phyloP scores from a whole-genome alignment of 1,140 invertebrate genomes.

The Cyrtorhinus lividipennis region DNA sequence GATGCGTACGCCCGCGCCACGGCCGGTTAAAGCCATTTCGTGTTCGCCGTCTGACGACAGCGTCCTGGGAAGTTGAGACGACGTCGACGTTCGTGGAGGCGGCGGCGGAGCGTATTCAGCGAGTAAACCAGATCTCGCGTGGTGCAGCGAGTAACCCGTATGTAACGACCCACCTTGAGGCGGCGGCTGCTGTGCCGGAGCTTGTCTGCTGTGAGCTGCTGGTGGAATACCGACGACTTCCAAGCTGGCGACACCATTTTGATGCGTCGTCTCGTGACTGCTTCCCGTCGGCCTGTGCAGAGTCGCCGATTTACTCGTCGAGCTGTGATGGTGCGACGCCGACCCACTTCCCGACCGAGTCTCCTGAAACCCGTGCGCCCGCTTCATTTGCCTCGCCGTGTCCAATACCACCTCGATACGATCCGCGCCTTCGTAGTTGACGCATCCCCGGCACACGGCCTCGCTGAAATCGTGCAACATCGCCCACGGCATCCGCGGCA shows the following conservation, averaged over 20 bases:
- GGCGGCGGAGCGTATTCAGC: constrained; percentile 31
- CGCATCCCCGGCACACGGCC: constrained; percentile 94
- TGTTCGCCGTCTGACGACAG: constrained; percentile 30
- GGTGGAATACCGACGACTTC: constrained; percentile 27
- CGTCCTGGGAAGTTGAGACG: constrained; percentile 23
- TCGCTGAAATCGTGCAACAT: constrained; percentile 98
- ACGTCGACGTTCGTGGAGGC: constrained; percentile 28
- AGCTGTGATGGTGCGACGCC: constrained; percentile 18
- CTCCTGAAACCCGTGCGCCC: constrained; percentile 62
- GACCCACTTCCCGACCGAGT: constrained; percentile 34
- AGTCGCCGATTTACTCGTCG: constrained; percentile 17
- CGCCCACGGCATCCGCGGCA: constrained; percentile 98
- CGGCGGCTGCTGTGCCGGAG: constrained; percentile 20
- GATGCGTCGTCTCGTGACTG: constrained; percentile 19
- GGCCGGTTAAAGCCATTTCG: constrained; percentile 33
- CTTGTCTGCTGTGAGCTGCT: constrained; percentile 23
- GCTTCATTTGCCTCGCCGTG: constrained; percentile 84
- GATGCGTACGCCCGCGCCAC: constrained; percentile 35
- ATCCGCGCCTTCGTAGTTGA: constrained; percentile 97
- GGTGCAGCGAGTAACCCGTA: constrained; percentile 24
- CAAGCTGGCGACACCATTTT: constrained; percentile 25
- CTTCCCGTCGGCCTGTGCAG: constrained; percentile 28
- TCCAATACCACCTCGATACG: constrained; percentile 92
- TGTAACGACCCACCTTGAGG: constrained; percentile 18
- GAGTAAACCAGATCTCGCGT: constrained; percentile 29